A percentile compares a stretch with the other conserved stretches of the same genome.
phyloP scores from a whole-genome alignment of 2,797 vertebrate genomes.

The Acanthurus leucopareius region DNA sequence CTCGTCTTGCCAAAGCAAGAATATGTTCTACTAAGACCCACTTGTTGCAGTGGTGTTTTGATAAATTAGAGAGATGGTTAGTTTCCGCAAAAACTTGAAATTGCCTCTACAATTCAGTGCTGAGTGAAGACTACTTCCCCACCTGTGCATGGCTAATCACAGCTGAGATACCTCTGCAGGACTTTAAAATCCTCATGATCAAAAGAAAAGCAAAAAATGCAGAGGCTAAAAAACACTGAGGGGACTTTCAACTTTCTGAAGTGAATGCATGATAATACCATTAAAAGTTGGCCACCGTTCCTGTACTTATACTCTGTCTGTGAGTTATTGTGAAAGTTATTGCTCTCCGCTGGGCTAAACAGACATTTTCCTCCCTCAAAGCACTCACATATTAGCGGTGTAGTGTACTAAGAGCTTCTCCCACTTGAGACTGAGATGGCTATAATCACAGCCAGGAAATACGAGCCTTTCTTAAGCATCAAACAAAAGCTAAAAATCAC shows the following conservation, averaged over 20 bases:
- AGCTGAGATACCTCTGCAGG: conserved; percentile 44
- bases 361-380: conserved; percentile 55
- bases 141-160: conserved; percentile 48
- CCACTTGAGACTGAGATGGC: conserved; percentile 61
- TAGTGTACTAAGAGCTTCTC: conserved; percentile 47
- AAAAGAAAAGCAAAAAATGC: conserved; percentile 32
- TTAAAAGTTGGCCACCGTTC: conserved; percentile 53
- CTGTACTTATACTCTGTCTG: conserved; percentile 40
- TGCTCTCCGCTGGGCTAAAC: conserved; percentile 51
- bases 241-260: conserved; percentile 60
- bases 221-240: conserved; percentile 39
- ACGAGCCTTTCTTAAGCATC: conserved; percentile 53
- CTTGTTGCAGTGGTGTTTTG: conserved; percentile 31
- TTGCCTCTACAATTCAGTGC: conserved; percentile 12
- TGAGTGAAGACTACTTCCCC: conserved; percentile 29
- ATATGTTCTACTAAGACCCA: neutral
- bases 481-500: conserved; percentile 60
- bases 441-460: conserved; percentile 61
- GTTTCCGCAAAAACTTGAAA: conserved; percentile 41
- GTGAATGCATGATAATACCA: conserved; percentile 51
- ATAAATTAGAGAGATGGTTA: conserved; percentile 26
- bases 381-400: conserved; percentile 54
- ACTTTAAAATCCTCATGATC: conserved; percentile 51
- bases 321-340: conserved; percentile 59
- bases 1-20: conserved; percentile 10